These are phyloP conservation scores for Machimus atricapillus DNA, from an alignment of 2,888 invertebrate genomes.

Conservation along the genomic window DNA sequence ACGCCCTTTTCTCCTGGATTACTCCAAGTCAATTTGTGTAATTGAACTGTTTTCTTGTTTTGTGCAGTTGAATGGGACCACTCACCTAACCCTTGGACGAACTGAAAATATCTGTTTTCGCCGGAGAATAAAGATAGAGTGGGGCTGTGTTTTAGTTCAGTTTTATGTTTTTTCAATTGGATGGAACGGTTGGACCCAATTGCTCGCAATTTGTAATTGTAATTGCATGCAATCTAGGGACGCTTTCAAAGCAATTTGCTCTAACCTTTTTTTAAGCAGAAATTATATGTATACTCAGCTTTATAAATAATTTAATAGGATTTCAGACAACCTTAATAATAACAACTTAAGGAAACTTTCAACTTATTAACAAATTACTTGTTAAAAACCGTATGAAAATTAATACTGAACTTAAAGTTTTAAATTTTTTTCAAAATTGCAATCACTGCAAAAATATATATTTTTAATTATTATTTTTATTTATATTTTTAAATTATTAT, in stretches of 20 bases:
- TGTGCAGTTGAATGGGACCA: conserved; percentile 17
- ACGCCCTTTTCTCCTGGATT: conserved; percentile 21
- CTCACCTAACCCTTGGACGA: neutral
- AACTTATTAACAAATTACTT: too few relatives aligned
- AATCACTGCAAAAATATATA: too few relatives aligned
- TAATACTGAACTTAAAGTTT: too few relatives aligned
- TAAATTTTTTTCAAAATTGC: too few relatives aligned
- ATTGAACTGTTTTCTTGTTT: conserved; percentile 41
- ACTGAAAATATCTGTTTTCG: neutral
- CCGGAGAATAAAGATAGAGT: neutral
- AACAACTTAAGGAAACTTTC: neutral
- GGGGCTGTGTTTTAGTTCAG: neutral
- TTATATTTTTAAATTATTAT: too few relatives aligned
- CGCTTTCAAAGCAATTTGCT: neutral
- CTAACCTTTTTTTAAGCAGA: neutral
- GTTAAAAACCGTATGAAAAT: too few relatives aligned
- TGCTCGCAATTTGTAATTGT: neutral
- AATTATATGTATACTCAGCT: neutral
- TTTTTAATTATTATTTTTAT: too few relatives aligned
- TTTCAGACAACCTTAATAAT: too few relatives aligned
- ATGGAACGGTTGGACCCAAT: neutral
- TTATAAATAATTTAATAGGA: too few relatives aligned
- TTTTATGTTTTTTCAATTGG: neutral
- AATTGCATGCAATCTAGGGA: neutral
- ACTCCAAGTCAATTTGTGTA: conserved; percentile 41